These are phyloP conservation scores for Argyresthia albistria DNA, from an alignment of 2,888 invertebrate species.

Conservation along the genomic window DNA sequence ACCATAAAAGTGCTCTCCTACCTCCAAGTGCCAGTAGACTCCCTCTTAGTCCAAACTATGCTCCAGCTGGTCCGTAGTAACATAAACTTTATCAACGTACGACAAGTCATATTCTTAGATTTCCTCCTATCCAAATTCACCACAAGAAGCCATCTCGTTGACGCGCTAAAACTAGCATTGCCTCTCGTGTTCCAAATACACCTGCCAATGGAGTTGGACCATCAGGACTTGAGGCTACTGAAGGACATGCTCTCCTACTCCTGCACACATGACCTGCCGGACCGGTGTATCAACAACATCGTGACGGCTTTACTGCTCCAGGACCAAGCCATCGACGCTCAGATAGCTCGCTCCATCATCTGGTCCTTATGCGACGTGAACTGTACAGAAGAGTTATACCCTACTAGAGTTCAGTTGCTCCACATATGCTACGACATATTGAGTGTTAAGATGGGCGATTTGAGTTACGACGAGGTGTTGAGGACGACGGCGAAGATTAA, in stretches of 20 bases:
- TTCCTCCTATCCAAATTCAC: slow-evolving; percentile 68
- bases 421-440: slow-evolving; percentile 63
- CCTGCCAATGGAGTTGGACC: slow-evolving; percentile 70
- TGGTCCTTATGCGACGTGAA: slow-evolving; percentile 69
- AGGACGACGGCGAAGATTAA: slow-evolving; percentile 61
- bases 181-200: slow-evolving; percentile 79
- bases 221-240: slow-evolving; percentile 58
- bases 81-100: slow-evolving; percentile 72
- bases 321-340: slow-evolving; percentile 47
- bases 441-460: slow-evolving; percentile 43
- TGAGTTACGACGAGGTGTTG: slow-evolving; percentile 61
- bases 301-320: slow-evolving; percentile 61
- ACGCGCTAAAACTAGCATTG: slow-evolving; percentile 76
- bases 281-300: slow-evolving; percentile 63
- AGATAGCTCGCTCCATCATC: slow-evolving; percentile 64
- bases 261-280: slow-evolving; percentile 58
- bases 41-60: slow-evolving; percentile 73
- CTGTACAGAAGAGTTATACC: slow-evolving; percentile 38
- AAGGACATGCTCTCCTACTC: slow-evolving; percentile 69
- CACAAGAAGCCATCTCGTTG: slow-evolving; percentile 67
- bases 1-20: slow-evolving; percentile 72
- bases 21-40: slow-evolving; percentile 71
- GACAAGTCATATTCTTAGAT: slow-evolving; percentile 75
- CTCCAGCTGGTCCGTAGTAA: slow-evolving; percentile 75
- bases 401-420: slow-evolving; percentile 61